Percentiles rank a stretch among this genome's conserved stretches.
Evolutionary conservation across 2,888 invertebrate species (phyloP).

Genomic region (Dysmachus trigonus): DNA sequence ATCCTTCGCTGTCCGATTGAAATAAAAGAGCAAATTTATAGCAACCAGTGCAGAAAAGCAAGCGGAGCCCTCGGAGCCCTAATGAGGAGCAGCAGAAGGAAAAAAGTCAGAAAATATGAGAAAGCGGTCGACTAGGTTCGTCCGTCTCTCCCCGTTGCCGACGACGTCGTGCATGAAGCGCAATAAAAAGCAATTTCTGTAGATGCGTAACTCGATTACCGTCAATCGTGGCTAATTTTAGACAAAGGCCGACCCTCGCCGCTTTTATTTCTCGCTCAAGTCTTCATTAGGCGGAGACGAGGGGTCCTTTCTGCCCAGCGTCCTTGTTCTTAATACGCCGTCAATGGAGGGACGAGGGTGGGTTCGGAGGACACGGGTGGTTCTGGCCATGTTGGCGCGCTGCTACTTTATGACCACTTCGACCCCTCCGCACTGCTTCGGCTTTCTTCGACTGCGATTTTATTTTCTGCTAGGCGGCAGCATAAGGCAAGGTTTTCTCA

Average conservation of each 20-base stretch:
- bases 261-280: conserved; percentile 37
- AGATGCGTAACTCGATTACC: conserved; percentile 56
- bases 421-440: background rate
- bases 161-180: background rate
- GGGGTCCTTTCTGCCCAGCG: background rate
- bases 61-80: background rate
- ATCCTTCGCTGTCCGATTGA: conserved; percentile 32
- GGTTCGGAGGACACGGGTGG: too few species aligned
- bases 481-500: conserved; percentile 10
- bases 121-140: background rate
- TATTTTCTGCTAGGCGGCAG: conserved; percentile 1
- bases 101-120: conserved; percentile 12
- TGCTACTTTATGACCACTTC: background rate
- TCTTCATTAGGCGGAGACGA: conserved; percentile 30
- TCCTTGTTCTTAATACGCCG: background rate
- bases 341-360: background rate
- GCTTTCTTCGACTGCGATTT: background rate
- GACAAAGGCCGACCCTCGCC: conserved; percentile 47
- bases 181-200: conserved; percentile 54
- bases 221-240: conserved; percentile 56
- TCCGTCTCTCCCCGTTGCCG: background rate
- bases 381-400: background rate
- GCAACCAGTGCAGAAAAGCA: conserved; percentile 23
- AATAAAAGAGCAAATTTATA: conserved; percentile 39
- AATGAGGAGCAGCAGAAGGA: background rate